These are phyloP conservation scores for Neolamprologus devosi DNA, from an alignment of 2,113 vertebrate species.

Conservation along the genomic window DNA sequence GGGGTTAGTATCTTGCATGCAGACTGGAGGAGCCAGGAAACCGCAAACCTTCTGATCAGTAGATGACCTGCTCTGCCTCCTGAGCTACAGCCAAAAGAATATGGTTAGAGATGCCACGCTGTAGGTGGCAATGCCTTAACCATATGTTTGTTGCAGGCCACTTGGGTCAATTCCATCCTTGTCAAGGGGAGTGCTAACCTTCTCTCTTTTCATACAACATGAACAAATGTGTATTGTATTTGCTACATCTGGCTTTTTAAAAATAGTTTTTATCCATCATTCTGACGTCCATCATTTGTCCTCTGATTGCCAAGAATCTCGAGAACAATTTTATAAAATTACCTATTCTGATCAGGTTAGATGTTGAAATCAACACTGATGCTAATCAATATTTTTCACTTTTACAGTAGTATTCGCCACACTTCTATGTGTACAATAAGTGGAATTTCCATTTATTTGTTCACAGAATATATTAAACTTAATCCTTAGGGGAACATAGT, in stretches of 20 bases:
- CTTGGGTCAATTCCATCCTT: slow-evolving; percentile 89
- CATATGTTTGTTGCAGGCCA: slow-evolving; percentile 89
- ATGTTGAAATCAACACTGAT: neutral
- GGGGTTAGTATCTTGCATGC: neutral
- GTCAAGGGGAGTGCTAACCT: slow-evolving; percentile 99
- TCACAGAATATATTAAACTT: neutral
- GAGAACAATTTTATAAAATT: neutral
- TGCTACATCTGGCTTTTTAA: neutral
- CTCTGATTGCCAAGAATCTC: neutral
- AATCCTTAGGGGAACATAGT: neutral
- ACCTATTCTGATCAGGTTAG: neutral
- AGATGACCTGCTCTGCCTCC: neutral
- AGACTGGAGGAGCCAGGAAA: neutral
- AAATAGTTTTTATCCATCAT: neutral
- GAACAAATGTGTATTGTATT: neutral
- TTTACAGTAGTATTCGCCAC: neutral
- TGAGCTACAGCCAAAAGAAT: slow-evolving; percentile 60
- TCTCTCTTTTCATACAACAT: slow-evolving; percentile 92
- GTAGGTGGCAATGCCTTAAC: slow-evolving; percentile 98
- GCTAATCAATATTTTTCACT: neutral
- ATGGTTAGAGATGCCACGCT: slow-evolving; percentile 98
- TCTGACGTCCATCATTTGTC: neutral
- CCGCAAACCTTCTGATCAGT: neutral
- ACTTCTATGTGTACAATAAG: neutral
- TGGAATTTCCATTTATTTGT: neutral